phyloP scores from a whole-genome alignment of 2,797 vertebrate genomes.

The Hirundo rustica region DNA sequence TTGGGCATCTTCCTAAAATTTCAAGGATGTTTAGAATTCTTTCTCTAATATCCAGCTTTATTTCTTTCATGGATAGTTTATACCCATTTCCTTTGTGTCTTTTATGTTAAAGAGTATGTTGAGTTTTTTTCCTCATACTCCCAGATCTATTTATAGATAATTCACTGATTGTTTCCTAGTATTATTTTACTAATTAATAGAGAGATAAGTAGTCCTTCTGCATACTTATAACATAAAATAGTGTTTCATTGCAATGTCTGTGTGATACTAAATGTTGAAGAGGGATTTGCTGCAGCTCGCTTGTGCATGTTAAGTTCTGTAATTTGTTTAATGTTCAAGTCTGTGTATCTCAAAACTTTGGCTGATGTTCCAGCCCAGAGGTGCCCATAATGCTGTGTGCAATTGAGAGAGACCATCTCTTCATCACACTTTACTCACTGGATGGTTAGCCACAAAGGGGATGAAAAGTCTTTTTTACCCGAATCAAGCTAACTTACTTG shows the following conservation, averaged over 20 bases:
- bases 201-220: neutral
- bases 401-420: neutral
- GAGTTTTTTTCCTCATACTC: neutral
- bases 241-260: neutral
- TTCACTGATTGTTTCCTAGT: neutral
- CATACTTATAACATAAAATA: neutral
- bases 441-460: neutral
- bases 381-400: neutral
- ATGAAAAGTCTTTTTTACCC: neutral
- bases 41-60: neutral
- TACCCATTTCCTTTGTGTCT: neutral
- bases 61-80: neutral
- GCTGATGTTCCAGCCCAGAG: neutral
- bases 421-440: neutral
- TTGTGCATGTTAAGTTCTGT: neutral
- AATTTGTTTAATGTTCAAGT: neutral
- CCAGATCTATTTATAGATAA: neutral
- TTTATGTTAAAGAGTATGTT: neutral
- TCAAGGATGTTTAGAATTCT: neutral
- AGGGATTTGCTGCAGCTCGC: neutral
- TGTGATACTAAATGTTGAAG: fast-evolving
- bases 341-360: neutral
- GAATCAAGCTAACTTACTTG: neutral
- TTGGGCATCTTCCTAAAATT: neutral
- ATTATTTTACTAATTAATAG: neutral